phyloP scores from a whole-genome alignment of 2,797 vertebrate genomes.

The Sebastes nivosus region DNA sequence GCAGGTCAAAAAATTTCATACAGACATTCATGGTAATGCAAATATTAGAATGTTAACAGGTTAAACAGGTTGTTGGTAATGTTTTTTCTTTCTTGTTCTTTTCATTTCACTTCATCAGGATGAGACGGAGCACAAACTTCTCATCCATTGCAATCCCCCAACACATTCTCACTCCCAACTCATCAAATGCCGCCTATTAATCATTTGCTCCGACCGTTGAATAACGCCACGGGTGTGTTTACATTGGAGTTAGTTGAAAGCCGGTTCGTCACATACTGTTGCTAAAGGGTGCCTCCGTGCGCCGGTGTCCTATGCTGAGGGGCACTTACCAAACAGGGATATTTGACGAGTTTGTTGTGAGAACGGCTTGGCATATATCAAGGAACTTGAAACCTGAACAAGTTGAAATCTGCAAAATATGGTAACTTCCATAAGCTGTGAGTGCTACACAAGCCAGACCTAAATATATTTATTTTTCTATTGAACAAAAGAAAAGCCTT shows the following conservation, averaged over 20 bases:
- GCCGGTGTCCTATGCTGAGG: too few species aligned
- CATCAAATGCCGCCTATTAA: too few species aligned
- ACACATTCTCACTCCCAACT: too few species aligned
- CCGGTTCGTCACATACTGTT: too few species aligned
- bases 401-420: neutral
- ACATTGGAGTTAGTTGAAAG: too few species aligned
- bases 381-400: neutral
- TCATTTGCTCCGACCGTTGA: too few species aligned
- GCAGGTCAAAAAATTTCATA: neutral
- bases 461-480: conserved; percentile 3
- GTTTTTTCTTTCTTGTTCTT: neutral
- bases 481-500: neutral
- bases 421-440: neutral
- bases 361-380: neutral
- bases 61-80: neutral
- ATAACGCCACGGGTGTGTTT: too few species aligned
- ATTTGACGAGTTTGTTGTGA: too few species aligned
- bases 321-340: too few species aligned
- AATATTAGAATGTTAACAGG: neutral
- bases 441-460: neutral
- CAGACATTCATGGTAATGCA: neutral
- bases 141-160: neutral
- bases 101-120: neutral
- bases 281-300: too few species aligned
- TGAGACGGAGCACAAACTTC: too few species aligned